Evolutionary conservation across 2,113 vertebrate species (phyloP), one percentile per base, ranked within the genome.

Genomic region (rabbit (Oryctolagus cuniculus)): DNA sequence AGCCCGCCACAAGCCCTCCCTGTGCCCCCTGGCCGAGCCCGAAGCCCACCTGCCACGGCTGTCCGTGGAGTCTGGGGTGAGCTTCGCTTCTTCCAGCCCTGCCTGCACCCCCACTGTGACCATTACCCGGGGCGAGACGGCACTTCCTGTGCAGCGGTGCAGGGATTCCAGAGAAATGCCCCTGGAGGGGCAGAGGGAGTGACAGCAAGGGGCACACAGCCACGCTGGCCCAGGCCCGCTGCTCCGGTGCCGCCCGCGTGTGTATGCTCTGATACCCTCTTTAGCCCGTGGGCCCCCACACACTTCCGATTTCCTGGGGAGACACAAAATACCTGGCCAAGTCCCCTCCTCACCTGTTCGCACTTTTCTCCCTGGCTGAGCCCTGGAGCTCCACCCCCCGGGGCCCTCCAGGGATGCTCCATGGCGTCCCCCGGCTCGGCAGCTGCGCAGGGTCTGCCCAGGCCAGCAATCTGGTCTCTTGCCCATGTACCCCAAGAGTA

Each of bases 211-310:
- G n/a, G 29, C 2, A 15, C 70, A 21, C 31, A 51, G 69, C 70
- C 38, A 11, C 51, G 6, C 36, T 5, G 13, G 64, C 64, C 79
- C 66, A 10, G 29, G 15, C 38, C 38, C 25, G 3, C 6, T 27
- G 8, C 29, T 61, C 3, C 38, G 15, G 1, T 36, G 3, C 9
- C 67, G 36, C 10, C 9, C 67, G 3, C 3, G 1, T 21, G 1
- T 29, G 29, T 19, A 3, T n/a, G 44, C 0, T 38, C 27, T 66
- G 74, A 53, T 16, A 6, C 38, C 73, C 44, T 19, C 73, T 94
- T 87, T 63, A 51, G 16, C 72, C 49, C 82, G 4, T 64, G 25
- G 73, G 29, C n/a, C 49, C n/a, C 13, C n/a, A 21, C 36, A 49
- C 10, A 15, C 64, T 12, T 86, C 53, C 9, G 1, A 29, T 38